Evolutionary conservation across 2,797 vertebrate species (phyloP), one percentile per base, ranked within the genome.

Genomic region (Spinus pinus): DNA sequence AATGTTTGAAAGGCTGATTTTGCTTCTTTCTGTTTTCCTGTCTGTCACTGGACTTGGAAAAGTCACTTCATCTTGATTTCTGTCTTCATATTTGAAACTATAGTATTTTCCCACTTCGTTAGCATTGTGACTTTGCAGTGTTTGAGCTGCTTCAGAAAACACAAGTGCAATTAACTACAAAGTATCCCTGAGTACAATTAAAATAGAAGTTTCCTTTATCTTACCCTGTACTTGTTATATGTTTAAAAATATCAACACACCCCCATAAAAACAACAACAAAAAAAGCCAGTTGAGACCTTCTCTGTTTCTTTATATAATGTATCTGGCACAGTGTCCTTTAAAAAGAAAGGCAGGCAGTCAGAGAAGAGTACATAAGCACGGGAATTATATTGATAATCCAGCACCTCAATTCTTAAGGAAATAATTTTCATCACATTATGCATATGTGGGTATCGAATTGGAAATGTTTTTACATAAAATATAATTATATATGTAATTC

Each of bases 1-100:
- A 82, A 47, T 75, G 33, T 25, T 64, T 83, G 75, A 65, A 73
- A 41, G 30, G 46, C 37, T 42, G 41, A 53, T 65, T 89, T 31
- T 88, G 44, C 42, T 82, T 27, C 54, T 84, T 86, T 73, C 73
- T 88, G 6, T 66, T 94, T 54, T 83, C 14, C 50, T 74, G 65
- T 57, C 70, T 81, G 30, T 81, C 49, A 42, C 33, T 82, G 67
- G 86, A 90, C 86, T 87, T 65, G 54, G 93, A 74, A 84, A 95
- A 94, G 75, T 81, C 44, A 57, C 78, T 94, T 83, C 7, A 42
- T 87, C 81, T 86, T 84, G 85, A 79, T 78, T 95, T 90, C 64
- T 93, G 41, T 44, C 67, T 87, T 89, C 70, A 46, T 49, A 46
- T 91, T 88, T 77, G 44, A 58, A 95, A 84, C 91, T 51, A 70